Percentiles rank a stretch among this genome's conserved stretches.
Conservation (phyloP, 1,140 invertebrate species). For the Campoletis sonorensis region DNA sequence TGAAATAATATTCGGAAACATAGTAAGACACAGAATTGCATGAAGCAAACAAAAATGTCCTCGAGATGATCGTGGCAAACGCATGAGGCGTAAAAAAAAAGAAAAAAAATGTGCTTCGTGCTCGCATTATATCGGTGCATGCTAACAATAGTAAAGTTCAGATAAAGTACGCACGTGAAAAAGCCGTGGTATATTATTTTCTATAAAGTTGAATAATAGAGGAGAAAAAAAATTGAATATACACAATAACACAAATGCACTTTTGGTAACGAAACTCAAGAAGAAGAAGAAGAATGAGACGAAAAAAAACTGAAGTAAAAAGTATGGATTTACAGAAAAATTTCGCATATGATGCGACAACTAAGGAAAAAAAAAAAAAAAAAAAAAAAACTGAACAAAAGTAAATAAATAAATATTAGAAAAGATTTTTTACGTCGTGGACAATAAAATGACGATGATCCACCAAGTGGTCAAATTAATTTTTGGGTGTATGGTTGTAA, state of each 20-base stretch:
- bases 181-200: slow-evolving; percentile 54
- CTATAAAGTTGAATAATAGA: slow-evolving; percentile 44
- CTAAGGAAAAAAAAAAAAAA: slow-evolving; percentile 51
- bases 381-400: slow-evolving; percentile 50
- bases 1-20: slow-evolving; percentile 67
- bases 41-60: not conserved
- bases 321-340: slow-evolving; percentile 54
- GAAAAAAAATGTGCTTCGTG: slow-evolving; percentile 14
- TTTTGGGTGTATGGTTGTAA: slow-evolving; percentile 57
- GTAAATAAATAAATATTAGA: too few relatives aligned
- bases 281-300: slow-evolving; percentile 48
- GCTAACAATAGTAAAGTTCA: slow-evolving; percentile 59
- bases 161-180: slow-evolving; percentile 50
- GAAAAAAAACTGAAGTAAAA: slow-evolving; percentile 43
- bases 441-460: slow-evolving; percentile 44
- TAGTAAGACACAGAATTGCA: slow-evolving; percentile 49
- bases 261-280: slow-evolving; percentile 61
- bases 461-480: slow-evolving; percentile 62
- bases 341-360: slow-evolving; percentile 63
- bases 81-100: not conserved
- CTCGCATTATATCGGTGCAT: not conserved
- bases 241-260: slow-evolving; percentile 46
- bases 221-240: slow-evolving; percentile 25
- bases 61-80: not conserved
- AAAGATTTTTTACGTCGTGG: slow-evolving; percentile 59